Base-by-base conservation (phyloP, 2,113 vertebrate species). In the Solenodon paradoxus region DNA sequence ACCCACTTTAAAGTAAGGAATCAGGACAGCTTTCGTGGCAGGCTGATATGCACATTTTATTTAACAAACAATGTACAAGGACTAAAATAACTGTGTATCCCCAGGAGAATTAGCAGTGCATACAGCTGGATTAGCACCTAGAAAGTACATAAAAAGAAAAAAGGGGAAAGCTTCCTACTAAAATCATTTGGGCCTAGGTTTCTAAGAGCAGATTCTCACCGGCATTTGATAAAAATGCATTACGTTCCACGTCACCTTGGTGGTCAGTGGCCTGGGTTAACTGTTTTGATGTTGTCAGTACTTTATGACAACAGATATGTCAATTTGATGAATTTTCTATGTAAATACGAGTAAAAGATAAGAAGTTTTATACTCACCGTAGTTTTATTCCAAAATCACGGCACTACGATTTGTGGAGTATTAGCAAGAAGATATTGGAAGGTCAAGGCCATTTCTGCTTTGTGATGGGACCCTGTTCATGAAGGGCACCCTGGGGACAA, bases 101-200 rank as follows among this genome's bases (percentile, higher is more conserved):
- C 55, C 57, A 47, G 92, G 92, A 96, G 92, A 97, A 71, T 90
- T 53, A 92, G 85, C 79, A 88, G 78, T 79, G 71, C 55, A 40
- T 45, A 88, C 89, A 91, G 59, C 96, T 87, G 95, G 85, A 92
- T 90, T 97, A 98, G 98, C 98, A 98, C 98, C 98, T 96, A 97
- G 69, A 90, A 86, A 96, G 82, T 88, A 47, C 40, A 91, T 17
- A 97, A 61, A 97, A 94, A 77, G 3, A 82, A 80, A 26, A 86
- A 45, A 47, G 9, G 40, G 35, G 53, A 47, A 55, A 59, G 38
- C 30, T 61, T 59, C 77, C 64, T 72, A 49, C 9, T 32, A 55
- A 66, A 93, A 84, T 77, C 49, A 53, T 32, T 61, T 74, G 92
- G 82, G 90, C 71, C 40, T 32, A 5, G 12, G 84, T 81, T 66